Base-by-base conservation (phyloP, 2,888 invertebrate species). In the Pinctada fucata region DNA sequence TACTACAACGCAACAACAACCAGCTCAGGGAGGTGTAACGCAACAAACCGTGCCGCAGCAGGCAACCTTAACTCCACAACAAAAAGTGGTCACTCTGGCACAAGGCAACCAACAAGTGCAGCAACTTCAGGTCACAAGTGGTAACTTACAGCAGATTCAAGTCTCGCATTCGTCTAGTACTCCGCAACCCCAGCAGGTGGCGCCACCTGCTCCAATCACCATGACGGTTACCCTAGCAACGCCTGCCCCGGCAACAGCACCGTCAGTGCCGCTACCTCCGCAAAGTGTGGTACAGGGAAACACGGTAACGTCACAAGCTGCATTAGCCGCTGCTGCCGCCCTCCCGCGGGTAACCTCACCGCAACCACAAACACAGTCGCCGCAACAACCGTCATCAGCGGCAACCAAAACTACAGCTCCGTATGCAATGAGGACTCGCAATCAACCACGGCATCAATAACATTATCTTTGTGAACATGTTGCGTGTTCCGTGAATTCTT, bases 401-500 rank as follows among this genome's bases (percentile, higher is more conserved):
- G 63, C 82, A 47, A 73, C 78, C 49, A 51, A 79, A 76, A 45
- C 81, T 50, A 71, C 85, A 58, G 69, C 82, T 65, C 86, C 88
- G 2, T 90, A 90, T 79, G 86, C 89, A 63, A 90, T 91, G 89
- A 88, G 90, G 75, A 87, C 89, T 48, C 82, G 91, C 69, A 90
- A 90, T 74, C 87, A 87, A 69, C 86, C 87, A 2, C 88, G 89
- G 83, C 87, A 88, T 68, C 87, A 86, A 1, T 58, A 58, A 31
- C 31, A 31, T 31, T 31, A 31, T 31, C 31, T 31, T 31, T 31
- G 31, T 31, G 31, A 31, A 31, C 31, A 31, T 1, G 31, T 31
- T 31, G 31, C 31, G 31, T 31, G 31, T 31, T 31, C 31, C 31
- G 31, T 31, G 31, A 31, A 31, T 31, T 31, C 31, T 31, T 31